Evolutionary conservation across 2,888 invertebrate species (phyloP).

Genomic region (Caenorhabditis sp.): DNA sequence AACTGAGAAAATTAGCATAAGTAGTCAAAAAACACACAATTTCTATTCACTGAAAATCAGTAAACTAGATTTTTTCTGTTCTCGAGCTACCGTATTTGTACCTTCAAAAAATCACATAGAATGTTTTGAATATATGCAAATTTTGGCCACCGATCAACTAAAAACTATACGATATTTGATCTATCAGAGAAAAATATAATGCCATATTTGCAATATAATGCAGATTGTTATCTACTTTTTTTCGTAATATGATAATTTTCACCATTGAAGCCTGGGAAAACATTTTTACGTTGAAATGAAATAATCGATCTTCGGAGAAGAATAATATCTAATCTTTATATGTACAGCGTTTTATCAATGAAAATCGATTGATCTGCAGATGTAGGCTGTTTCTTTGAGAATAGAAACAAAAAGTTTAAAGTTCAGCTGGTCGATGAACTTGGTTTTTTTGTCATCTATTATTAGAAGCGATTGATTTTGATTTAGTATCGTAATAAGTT

Average conservation of each 20-base stretch:
- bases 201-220: no score
- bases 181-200: neutral
- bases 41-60: no score
- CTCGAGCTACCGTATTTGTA: no score
- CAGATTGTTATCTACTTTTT: neutral
- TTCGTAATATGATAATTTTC: neutral
- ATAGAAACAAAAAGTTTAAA: neutral
- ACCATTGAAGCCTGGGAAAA: neutral
- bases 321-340: no score
- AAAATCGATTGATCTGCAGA: no score
- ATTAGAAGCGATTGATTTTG: neutral
- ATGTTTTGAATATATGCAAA: neutral
- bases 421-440: neutral
- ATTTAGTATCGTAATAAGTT: neutral
- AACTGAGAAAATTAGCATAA: no score
- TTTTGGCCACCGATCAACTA: neutral
- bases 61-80: no score
- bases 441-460: neutral
- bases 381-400: no score
- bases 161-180: neutral
- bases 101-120: no score
- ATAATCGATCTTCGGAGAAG: no score
- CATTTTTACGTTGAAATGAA: neutral
- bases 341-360: no score
- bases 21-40: no score